Conservation (phyloP, 2,113 vertebrate genomes). For the Campylomormyrus numenius region DNA sequence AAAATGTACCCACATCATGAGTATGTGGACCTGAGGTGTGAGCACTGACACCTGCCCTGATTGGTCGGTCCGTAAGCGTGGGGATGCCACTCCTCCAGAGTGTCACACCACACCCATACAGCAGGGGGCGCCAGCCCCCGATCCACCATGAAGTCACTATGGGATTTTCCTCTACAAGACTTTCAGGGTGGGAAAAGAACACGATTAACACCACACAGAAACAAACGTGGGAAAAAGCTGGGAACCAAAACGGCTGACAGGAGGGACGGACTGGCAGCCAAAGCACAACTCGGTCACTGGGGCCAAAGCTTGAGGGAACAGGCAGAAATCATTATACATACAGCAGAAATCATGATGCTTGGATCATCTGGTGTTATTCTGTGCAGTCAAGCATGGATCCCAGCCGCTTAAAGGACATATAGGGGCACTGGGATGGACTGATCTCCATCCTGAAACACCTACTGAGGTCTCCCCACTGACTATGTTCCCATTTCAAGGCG, state of each 20-base stretch:
- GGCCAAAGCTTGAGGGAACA: background rate
- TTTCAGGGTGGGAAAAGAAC: background rate
- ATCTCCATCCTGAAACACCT: background rate
- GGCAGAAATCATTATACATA: background rate
- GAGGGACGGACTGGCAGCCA: background rate
- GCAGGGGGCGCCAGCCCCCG: background rate
- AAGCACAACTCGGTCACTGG: background rate
- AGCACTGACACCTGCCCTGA: background rate
- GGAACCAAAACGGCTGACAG: background rate
- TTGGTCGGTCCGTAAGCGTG: background rate
- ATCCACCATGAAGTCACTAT: background rate
- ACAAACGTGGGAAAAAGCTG: background rate
- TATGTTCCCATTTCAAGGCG: background rate
- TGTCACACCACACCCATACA: background rate
- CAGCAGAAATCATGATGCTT: background rate
- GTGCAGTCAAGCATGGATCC: background rate
- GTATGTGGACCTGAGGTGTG: background rate
- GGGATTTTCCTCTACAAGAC: background rate
- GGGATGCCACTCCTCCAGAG: background rate
- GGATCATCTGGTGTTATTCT: background rate
- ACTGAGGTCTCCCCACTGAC: background rate
- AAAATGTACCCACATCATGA: background rate
- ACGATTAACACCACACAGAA: background rate
- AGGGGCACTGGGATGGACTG: background rate
- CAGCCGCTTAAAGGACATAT: background rate